Evolutionary conservation across 23 tunicate species (phyloP), one percentile per base, ranked within the genome.

Genomic region (Styela clava): DNA sequence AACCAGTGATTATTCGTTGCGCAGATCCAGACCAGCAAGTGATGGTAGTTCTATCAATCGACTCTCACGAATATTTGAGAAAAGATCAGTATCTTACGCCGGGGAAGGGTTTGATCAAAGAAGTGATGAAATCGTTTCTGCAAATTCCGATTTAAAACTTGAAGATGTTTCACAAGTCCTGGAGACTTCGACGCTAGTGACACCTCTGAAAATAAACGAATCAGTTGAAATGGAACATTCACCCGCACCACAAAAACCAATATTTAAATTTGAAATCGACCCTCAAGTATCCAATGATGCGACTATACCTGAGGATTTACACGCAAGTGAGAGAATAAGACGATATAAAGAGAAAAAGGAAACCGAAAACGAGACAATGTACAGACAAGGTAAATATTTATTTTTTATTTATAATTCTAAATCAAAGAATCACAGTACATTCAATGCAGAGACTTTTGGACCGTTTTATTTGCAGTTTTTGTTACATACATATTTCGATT

Each of bases 21-120:
- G 71, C 22, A 67, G 71, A 29, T 25, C 31, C 0, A 67, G 71
- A 27, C 30, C 31, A 16, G 71, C 71, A 1, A 67, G 31, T 18
- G 71, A 67, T 16, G 71, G 31, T 29, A 22, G 71, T 0, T 67
- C 71, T 1, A 29, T 67, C 71, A 25, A 27, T 25, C 71, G 71
- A 0, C 71, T 67, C 2, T 25, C 71, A 67, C 22, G 71, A 67
- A 67, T 25, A 67, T 67, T 67, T 67, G 71, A 67, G 31, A 27
- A 27, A 25, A 67, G 71, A 67, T 29, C 1, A 67, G 56, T 44
- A 7, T 44, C 56, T 44, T 44, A 44, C 12, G 12, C 56, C 7
- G 56, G 56, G 56, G 56, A 44, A 44, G 56, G 12, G 9, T 12
- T 7, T 5, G 12, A 12, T 44, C 56, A 44, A 44, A 7, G 56